phyloP scores from a whole-genome alignment of 1,140 invertebrate genomes.

The Xylocopa sonorina region DNA sequence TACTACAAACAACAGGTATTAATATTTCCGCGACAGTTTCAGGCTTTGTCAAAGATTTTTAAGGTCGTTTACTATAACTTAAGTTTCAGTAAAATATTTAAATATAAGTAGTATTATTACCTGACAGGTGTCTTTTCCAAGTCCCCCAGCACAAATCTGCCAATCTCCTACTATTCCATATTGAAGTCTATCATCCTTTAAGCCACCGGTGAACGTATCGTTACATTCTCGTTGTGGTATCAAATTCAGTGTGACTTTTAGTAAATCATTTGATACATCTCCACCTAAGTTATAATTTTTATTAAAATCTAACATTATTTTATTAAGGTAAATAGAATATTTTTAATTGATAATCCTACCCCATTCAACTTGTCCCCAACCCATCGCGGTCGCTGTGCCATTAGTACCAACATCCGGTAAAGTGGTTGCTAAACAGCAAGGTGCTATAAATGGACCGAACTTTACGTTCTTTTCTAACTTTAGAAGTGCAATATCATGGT shows the following conservation, averaged over 20 bases:
- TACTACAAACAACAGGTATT: too few species aligned
- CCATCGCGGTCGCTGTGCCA: slow-evolving; percentile 76
- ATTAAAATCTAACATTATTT: background rate
- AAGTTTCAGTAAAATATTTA: too few species aligned
- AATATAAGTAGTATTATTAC: slow-evolving; percentile 74
- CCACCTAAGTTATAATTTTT: slow-evolving; percentile 59
- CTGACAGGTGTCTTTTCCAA: slow-evolving; percentile 88
- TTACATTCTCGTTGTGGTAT: slow-evolving; percentile 80
- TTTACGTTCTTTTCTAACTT: slow-evolving; percentile 76
- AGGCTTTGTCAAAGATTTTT: too few species aligned
- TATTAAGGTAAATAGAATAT: background rate
- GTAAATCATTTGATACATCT: slow-evolving; percentile 77
- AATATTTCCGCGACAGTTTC: too few species aligned
- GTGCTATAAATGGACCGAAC: slow-evolving; percentile 81
- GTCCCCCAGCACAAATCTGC: slow-evolving; percentile 87
- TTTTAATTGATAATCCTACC: slow-evolving; percentile 56
- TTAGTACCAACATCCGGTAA: slow-evolving; percentile 39
- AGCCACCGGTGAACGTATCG: slow-evolving; percentile 51
- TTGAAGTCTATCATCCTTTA: slow-evolving; percentile 74
- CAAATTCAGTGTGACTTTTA: slow-evolving; percentile 81
- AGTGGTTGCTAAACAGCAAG: slow-evolving; percentile 78
- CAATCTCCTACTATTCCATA: slow-evolving; percentile 79
- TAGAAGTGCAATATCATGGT: slow-evolving; percentile 84
- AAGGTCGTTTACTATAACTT: too few species aligned
- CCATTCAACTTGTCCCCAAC: slow-evolving; percentile 81